phyloP scores from a whole-genome alignment of 2,888 invertebrate genomes.

The Acanthosepion esculentum region DNA sequence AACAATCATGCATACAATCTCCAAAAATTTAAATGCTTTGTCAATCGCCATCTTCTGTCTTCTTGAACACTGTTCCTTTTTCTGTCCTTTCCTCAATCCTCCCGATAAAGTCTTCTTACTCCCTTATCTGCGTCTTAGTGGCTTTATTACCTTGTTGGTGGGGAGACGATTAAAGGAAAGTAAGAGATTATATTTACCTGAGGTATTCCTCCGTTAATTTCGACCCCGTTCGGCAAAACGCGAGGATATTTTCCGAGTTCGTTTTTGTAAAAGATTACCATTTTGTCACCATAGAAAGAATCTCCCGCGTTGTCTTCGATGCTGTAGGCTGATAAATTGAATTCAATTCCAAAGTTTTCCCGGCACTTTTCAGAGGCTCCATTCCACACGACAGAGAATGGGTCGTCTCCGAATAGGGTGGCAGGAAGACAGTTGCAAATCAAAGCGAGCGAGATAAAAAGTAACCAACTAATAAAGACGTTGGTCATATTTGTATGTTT shows the following conservation, averaged over 20 bases:
- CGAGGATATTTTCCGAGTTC: conserved; percentile 54
- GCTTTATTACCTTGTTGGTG: too few relatives aligned
- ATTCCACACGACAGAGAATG: conserved; percentile 65
- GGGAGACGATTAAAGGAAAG: not conserved
- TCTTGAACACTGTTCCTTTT: too few relatives aligned
- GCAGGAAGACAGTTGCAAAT: not conserved
- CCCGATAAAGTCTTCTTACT: too few relatives aligned
- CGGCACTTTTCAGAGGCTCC: conserved; percentile 58
- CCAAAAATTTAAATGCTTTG: too few relatives aligned
- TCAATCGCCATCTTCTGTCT: too few relatives aligned
- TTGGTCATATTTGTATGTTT: not conserved
- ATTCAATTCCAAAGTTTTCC: conserved; percentile 54
- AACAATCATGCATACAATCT: too few relatives aligned
- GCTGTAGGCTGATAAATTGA: conserved; percentile 61
- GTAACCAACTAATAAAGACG: not conserved
- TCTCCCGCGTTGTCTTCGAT: conserved; percentile 62
- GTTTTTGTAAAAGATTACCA: conserved; percentile 60
- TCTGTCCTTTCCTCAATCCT: too few relatives aligned
- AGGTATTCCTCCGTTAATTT: conserved; percentile 57
- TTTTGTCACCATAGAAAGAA: conserved; percentile 60
- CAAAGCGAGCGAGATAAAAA: not conserved
- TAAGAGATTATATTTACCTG: conserved; percentile 52
- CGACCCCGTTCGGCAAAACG: not conserved
- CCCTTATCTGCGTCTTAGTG: too few relatives aligned
- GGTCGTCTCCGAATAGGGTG: not conserved